Evolutionary conservation across 2,797 vertebrate genomes (phyloP), one percentile per base, ranked within the genome.

Genomic region (Argentina silus): DNA sequence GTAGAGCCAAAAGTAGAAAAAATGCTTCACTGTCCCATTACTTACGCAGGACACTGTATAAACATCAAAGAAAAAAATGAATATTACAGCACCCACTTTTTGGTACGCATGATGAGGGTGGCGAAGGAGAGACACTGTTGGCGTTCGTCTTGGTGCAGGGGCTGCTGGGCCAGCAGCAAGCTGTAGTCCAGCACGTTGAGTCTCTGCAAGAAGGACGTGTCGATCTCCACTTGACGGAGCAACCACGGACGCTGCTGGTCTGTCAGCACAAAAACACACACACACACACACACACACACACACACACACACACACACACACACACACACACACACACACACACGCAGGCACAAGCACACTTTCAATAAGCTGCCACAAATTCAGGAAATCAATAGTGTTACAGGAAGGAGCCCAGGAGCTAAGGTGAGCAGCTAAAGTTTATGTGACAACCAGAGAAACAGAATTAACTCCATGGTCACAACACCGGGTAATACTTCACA

Each of bases 151-250:
- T 85, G 75, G 6, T 94, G 95, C 56, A 97, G 82, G 0, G 83
- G 88, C 85, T 96, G 96, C 59, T 94, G 87, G 55, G 94, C 96
- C 79, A 97, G 72, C 48, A 97, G 92, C 23, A 97, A 86, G 64
- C 96, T 97, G 85, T 98, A 98, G 83, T 98, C 96, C 83, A 97
- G 75, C 45, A 97, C 93, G 0, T 95, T 94, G 47, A 96, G 93
- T 9, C 86, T 87, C 79, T 45, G 83, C 0, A 97, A 92, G 89
- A 97, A 96, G 43, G 86, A 42, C 0, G 95, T 95, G 87, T 98
- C 96, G 2, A 97, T 86, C 72, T 95, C 92, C 77, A 96, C 77
- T 87, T 98, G 96, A 3, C 69, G 92, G 47, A 95, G 57, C 2
- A 98, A 80, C 96, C 96, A 98, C 45, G 85, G 68, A 0, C 93